phyloP scores from a whole-genome alignment of 1,140 invertebrate genomes.

The Whitmania pigra region DNA sequence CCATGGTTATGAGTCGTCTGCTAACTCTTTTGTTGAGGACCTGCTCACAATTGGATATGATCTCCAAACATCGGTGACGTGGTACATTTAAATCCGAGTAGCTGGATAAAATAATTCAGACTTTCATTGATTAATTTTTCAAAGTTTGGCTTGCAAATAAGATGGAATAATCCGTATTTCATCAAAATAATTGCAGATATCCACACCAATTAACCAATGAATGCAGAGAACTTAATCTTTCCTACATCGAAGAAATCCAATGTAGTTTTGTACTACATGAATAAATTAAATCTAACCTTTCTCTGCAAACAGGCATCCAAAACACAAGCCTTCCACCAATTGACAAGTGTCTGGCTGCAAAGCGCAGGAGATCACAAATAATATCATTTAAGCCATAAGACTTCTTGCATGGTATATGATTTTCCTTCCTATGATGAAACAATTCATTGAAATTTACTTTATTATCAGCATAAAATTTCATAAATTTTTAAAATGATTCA shows the following conservation, averaged over 20 bases:
- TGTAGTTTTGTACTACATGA: background rate
- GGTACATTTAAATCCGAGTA: constrained; percentile 51
- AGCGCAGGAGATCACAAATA: constrained; percentile 66
- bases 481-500: background rate
- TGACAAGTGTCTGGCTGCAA: constrained; percentile 62
- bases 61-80: constrained; percentile 58
- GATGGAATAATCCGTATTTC: background rate
- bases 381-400: constrained; percentile 68
- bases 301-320: constrained; percentile 69
- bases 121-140: background rate
- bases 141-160: background rate
- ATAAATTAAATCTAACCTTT: background rate
- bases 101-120: background rate
- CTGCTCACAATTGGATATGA: constrained; percentile 76
- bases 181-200: background rate
- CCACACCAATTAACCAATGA: background rate
- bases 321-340: constrained; percentile 67
- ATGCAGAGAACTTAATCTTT: background rate
- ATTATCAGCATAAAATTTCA: background rate
- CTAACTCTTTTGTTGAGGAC: constrained; percentile 59
- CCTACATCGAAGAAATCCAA: no score
- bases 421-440: constrained; percentile 46
- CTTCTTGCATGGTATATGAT: constrained; percentile 73
- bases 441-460: no score
- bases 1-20: constrained; percentile 68